These are phyloP conservation scores for Poecilia velifera DNA, from an alignment of 2,797 vertebrate genomes.

Conservation along the genomic window DNA sequence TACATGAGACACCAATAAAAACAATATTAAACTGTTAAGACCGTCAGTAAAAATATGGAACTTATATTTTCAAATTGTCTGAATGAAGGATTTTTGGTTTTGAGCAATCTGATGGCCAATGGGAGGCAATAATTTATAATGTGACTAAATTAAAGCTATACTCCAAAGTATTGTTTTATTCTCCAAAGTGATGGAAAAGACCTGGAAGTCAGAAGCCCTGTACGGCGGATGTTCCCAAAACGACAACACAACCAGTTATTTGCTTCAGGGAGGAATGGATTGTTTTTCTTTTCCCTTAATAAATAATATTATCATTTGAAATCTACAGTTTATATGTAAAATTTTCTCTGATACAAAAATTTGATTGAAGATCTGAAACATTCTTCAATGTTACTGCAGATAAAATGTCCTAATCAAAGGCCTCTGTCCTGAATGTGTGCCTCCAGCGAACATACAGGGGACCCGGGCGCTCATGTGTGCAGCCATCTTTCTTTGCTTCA, in stretches of 20 bases:
- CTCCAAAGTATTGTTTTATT: background rate
- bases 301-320: background rate
- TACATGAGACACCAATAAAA: too few species aligned
- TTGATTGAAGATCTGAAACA: background rate
- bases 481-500: slow-evolving; percentile 81
- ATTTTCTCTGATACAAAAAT: background rate
- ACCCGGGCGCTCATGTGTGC: slow-evolving; percentile 91
- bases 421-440: slow-evolving; percentile 6
- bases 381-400: background rate
- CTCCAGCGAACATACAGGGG: slow-evolving; percentile 84
- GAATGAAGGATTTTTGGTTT: too few species aligned
- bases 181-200: background rate
- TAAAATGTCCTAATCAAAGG: background rate
- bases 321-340: background rate
- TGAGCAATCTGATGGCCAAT: too few species aligned
- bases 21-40: too few species aligned
- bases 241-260: background rate
- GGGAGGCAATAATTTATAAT: background rate
- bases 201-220: background rate
- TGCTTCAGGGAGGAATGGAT: background rate
- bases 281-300: background rate
- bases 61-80: too few species aligned
- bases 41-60: too few species aligned
- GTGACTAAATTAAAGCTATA: background rate
- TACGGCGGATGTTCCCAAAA: background rate